Evolutionary conservation across 2,113 vertebrate species (phyloP), one percentile per base, ranked within the genome.

Genomic region (Centropristis striata): DNA sequence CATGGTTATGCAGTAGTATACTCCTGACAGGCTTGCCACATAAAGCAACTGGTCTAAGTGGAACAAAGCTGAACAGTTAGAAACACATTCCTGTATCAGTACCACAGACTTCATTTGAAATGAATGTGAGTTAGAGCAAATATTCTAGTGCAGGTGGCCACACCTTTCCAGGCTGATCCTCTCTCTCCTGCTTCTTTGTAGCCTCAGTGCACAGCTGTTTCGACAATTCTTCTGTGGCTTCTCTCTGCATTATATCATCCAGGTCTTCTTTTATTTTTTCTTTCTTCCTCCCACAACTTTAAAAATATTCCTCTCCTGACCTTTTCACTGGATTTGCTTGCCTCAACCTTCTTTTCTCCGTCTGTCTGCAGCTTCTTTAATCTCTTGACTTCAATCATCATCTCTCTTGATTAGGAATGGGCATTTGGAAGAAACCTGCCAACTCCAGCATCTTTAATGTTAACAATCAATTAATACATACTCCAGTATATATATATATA

Each of bases 181-280:
- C 8, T 46, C 8, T 25, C 44, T 32, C 23, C 2, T 28, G 0
- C 37, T 42, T 9, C 21, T 72, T 44, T 57, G 13, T 46, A 16
- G 23, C 9, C 67, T 57, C 32, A 49, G n/a, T 39, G 25, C 4
- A 63, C 20, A 46, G 46, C 41, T 42, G 46, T 32, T 25, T 57
- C 21, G 46, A 25, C 1, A 1, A 53, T 32, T 61, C 61, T 46
- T 8, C 20, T 13, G 8, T 63, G 20, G 27, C 46, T 71, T 21
- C 42, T 46, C 42, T 55, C 36, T 60, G 9, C 21, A n/a, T 60
- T 18, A 44, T 71, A 32, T 70, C 47, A 64, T 32, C 51, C 13
- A 57, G 42, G 77, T 74, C 61, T 49, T 58, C 25, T 72, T 75
- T 81, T 46, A n/a, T 47, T 69, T 65, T 55, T 60, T 71, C 23